A percentile compares a stretch with the other conserved stretches of the same genome.
These are phyloP conservation scores for Leptinotarsa texana DNA, from an alignment of 1,140 invertebrate genomes.

Conservation along the genomic window DNA sequence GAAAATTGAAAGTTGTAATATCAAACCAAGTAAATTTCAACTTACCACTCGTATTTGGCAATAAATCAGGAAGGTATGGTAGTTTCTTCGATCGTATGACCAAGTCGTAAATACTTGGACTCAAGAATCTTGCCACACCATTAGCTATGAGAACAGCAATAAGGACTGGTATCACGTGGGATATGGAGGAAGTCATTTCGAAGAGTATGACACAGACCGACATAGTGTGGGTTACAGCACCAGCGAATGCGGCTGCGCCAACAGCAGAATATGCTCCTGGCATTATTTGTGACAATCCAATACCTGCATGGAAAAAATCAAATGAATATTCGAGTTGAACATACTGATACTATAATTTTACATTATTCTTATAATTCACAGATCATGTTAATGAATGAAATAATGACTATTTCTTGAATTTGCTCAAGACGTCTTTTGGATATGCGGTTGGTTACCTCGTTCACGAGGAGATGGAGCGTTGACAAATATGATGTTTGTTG, in stretches of 20 bases:
- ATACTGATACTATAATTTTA: no score
- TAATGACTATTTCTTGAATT: no score
- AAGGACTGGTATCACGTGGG: conserved; percentile 95
- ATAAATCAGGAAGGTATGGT: conserved; percentile 90
- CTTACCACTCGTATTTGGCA: conserved; percentile 78
- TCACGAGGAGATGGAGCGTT: no score
- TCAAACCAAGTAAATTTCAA: not conserved
- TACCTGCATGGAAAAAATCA: conserved; percentile 43
- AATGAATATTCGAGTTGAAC: no score
- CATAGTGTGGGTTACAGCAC: conserved; percentile 95
- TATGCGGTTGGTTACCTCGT: no score
- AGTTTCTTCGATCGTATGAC: conserved; percentile 96
- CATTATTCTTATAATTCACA: no score
- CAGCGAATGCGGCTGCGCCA: conserved; percentile 93
- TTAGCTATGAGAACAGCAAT: conserved; percentile 92
- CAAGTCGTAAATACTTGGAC: conserved; percentile 96
- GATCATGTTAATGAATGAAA: no score
- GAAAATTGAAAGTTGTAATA: no score
- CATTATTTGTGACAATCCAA: conserved; percentile 72
- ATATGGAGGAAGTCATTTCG: conserved; percentile 90
- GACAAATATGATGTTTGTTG: no score
- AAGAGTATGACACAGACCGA: conserved; percentile 97
- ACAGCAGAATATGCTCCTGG: conserved; percentile 90
- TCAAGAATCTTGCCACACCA: conserved; percentile 87
- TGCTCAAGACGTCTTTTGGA: no score